Base-by-base conservation (phyloP, 2,113 vertebrate genomes). In the Daphoenositta chrysoptera region DNA sequence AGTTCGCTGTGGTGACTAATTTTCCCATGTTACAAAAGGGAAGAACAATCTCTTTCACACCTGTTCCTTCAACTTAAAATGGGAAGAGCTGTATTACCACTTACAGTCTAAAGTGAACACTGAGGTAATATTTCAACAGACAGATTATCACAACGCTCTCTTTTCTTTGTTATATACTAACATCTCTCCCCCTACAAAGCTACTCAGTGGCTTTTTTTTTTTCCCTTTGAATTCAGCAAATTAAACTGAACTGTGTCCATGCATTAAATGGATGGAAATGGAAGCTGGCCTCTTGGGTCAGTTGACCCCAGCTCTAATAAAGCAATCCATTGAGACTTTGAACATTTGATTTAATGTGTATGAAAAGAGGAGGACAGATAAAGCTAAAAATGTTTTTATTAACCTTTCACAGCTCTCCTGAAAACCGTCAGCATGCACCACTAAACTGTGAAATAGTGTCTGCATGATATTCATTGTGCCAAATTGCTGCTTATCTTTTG, bases 371-470 rank as follows among this genome's bases (percentile, higher is more conserved):
- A 92, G 88, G 84, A 73, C 54, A 98, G 97, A 98, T 98, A 97
- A 98, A 97, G 85, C 96, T 87, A 98, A 97, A 98, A 98, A 98
- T 98, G 97, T 97, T 98, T 98, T 98, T 98, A 98, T 99, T 98
- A 98, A 98, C 98, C 98, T 98, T 97, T 96, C 96, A 98, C 96
- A 96, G 95, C 97, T 97, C 93, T 97, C 96, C 97, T 96, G 97
- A 95, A 97, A 97, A 95, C 79, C 65, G 45, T 96, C 96, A 97
- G 98, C 97, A 97, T 98, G 98, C 97, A 98, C 97, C 98, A 98
- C 97, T 98, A 98, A 98, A 97, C 98, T 98, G 98, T 98, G 98
- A 99, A 99, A 98, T 98, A 98, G 97, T 97, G 97, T 98, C 93
- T 95, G 84, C 87, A 39, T 95, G 93, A 97, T 97, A 98, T 91